phyloP scores from a whole-genome alignment of 1,140 invertebrate genomes.

The honey bee (Apis mellifera) region Amel_HAv3.1 CM009946.2:4534001-4534500 shows the following conservation, averaged over 20 bases:
- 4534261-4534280: conserved; percentile 19
- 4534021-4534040: conserved; percentile 15
- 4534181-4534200: not conserved
- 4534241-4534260: too few relatives aligned
- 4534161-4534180: not conserved
- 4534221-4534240: not conserved
- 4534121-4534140: too few relatives aligned
- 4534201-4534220: not conserved
- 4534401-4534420: conserved; percentile 1
- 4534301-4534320: too few relatives aligned
- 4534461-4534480: not conserved
- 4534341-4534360: not conserved
- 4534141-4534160: not conserved
- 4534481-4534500: too few relatives aligned
- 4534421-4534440: not conserved
- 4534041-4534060: conserved; percentile 17
- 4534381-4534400: too few relatives aligned
- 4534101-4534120: too few relatives aligned
- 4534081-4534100: too few relatives aligned
- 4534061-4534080: not conserved
- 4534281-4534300: not conserved
- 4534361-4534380: not conserved
- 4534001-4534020: conserved; percentile 12
- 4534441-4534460: not conserved
- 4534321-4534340: not conserved